Conservation (phyloP, 2,113 vertebrate genomes). For the Copsychus sechellarum region DNA sequence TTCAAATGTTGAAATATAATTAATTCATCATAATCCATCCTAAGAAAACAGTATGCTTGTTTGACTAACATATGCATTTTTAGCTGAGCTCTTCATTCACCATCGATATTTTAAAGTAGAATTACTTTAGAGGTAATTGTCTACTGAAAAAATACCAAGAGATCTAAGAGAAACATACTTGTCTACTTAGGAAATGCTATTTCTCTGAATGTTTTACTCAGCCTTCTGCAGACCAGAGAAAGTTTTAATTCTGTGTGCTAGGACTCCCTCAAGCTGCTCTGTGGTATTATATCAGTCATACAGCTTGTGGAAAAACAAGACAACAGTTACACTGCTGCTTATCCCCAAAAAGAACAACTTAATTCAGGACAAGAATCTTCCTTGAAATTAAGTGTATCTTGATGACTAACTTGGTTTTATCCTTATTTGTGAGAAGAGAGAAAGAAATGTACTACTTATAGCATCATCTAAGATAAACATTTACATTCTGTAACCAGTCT, state of each 20-base stretch:
- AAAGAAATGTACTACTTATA: background rate
- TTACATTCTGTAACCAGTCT: constrained; percentile 17
- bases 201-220: background rate
- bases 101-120: constrained; percentile 1
- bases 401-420: background rate
- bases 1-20: constrained; percentile 3
- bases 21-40: background rate
- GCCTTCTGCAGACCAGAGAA: background rate
- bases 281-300: background rate
- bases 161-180: background rate
- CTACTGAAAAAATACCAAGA: background rate
- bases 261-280: background rate
- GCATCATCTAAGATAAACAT: constrained; percentile 16
- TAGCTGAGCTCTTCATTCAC: background rate
- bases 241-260: background rate
- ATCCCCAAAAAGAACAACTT: background rate
- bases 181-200: background rate
- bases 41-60: background rate
- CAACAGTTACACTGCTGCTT: background rate
- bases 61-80: background rate
- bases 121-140: background rate
- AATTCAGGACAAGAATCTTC: background rate
- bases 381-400: background rate
- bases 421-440: background rate
- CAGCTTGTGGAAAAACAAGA: background rate